Evolutionary conservation across 2,888 invertebrate species (phyloP).

Genomic region (Eilema griseolum): DNA sequence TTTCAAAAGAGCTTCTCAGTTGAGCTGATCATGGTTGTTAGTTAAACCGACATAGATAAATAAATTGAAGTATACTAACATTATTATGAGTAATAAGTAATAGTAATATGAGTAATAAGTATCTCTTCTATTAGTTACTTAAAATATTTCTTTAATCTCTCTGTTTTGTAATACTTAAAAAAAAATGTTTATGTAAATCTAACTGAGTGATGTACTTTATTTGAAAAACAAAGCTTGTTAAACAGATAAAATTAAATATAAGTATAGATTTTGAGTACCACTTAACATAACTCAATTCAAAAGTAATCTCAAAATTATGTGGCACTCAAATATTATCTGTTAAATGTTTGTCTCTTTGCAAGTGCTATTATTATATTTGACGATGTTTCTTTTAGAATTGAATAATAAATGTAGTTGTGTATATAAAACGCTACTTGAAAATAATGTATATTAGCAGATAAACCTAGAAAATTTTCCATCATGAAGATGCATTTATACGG

Average conservation of each 20-base stretch:
- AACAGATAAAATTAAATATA: neutral
- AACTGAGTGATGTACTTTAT: neutral
- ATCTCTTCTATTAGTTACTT: neutral
- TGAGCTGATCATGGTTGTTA: neutral
- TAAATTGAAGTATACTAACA: neutral
- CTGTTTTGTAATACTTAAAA: no score
- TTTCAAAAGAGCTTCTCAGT: no score
- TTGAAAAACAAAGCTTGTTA: no score
- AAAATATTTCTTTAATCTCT: no score
- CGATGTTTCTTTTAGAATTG: neutral
- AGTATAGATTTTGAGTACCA: neutral
- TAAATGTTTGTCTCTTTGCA: neutral
- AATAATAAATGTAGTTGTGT: neutral
- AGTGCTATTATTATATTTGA: neutral
- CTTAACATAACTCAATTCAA: neutral
- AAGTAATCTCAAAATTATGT: constrained; percentile 1
- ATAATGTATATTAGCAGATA: neutral
- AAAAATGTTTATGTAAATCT: neutral
- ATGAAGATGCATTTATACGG: neutral
- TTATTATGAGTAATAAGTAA: no score
- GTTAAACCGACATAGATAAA: no score
- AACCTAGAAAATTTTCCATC: neutral
- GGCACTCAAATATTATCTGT: neutral
- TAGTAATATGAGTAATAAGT: no score
- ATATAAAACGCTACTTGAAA: neutral